Evolutionary conservation across 2,797 vertebrate genomes (phyloP), one percentile per base, ranked within the genome.

Genomic region (Paedocypris micromegethes): DNA sequence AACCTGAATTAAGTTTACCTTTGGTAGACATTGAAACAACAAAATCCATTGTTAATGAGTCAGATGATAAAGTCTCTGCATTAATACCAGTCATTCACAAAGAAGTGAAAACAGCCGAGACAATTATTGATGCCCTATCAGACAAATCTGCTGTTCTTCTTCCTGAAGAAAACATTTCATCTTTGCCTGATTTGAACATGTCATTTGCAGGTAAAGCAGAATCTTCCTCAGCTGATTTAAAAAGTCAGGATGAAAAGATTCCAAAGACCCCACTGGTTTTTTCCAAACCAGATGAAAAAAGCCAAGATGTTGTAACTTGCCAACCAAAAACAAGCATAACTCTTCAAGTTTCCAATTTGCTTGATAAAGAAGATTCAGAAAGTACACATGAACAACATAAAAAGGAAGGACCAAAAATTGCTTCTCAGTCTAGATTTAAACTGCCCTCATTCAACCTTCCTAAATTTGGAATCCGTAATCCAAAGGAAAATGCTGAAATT

Each of bases 271-370:
- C 1, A 47, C 60, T 71, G 53, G 66, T 38, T 9, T 66, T 76
- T 54, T 77, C 74, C 51, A 77, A 70, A 50, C 6, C 70, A 68
- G 67, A 73, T 23, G 42, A 68, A 5, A 72, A 79, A 9, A 54
- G 3, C 4, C 52, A 51, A 57, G 64, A 71, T 6, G 4, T 58
- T 44, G 60, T 65, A 50, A 9, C 44, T 4, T 70, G 23, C 58
- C n/a, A 72, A 3, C 49, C 52, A 58, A 51, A 51, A 8, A 5
- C 4, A 68, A 41, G 70, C 39, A 8, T 58, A 9, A 41, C 59
- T 52, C 48, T 70, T 2, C 48, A 58, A 44, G 59, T 71, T 5
- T 6, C 6, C 40, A 58, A 9, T 44, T 43, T 76, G 41, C 4
- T 44, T 37, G 38, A 40, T n/a, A 45, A 72, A 51, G 41, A 51